Conservation (phyloP, 2,797 vertebrate genomes). For the Macrochelys suwanniensis region DNA sequence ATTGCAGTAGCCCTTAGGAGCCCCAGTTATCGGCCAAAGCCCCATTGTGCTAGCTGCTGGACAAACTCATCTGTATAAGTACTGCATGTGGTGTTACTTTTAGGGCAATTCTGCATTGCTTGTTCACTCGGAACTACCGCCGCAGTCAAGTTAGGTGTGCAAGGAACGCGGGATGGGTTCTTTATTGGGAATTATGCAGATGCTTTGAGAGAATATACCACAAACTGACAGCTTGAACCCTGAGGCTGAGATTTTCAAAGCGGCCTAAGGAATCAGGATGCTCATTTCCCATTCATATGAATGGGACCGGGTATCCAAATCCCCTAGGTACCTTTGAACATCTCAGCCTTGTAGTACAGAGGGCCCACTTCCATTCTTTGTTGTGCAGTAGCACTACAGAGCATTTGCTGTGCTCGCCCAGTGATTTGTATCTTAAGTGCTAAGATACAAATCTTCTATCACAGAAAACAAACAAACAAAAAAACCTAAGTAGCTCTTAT, state of each 20-base stretch:
- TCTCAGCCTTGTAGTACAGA: not conserved
- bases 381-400: not conserved
- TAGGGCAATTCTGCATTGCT: not conserved
- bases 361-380: not conserved
- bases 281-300: not conserved
- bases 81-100: not conserved
- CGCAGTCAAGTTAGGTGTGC: not conserved
- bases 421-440: not conserved
- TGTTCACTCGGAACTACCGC: not conserved
- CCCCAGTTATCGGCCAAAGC: no score
- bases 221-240: not conserved
- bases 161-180: not conserved
- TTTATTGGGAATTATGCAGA: not conserved
- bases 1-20: not conserved
- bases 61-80: not conserved
- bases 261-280: not conserved
- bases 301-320: not conserved
- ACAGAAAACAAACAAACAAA: not conserved
- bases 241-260: not conserved
- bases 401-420: not conserved
- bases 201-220: not conserved
- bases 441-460: not conserved
- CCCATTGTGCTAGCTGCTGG: not conserved
- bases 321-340: not conserved
- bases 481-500: not conserved